Conservation (phyloP, 2,888 invertebrate genomes). For the Macrosoma leucophasiata region DNA sequence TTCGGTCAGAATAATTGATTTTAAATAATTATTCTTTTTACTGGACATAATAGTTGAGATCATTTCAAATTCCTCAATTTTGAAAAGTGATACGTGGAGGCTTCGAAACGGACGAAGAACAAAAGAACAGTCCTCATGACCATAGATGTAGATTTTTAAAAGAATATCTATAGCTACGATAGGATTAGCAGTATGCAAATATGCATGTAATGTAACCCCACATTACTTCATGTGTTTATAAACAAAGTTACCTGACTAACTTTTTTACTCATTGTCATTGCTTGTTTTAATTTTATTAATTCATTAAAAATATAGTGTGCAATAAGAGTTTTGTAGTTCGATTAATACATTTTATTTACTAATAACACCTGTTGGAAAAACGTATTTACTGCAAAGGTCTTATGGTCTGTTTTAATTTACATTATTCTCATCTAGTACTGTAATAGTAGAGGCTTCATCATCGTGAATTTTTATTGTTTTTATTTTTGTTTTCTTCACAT, state of each 20-base stretch:
- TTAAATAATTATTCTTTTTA: slow-evolving; percentile 19
- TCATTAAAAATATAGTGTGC: slow-evolving; percentile 8
- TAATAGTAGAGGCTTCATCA: slow-evolving; percentile 12
- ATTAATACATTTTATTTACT: background rate
- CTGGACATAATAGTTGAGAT: slow-evolving; percentile 30
- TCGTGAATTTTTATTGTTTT: slow-evolving; percentile 4
- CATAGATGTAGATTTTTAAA: slow-evolving; percentile 56
- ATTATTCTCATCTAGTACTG: no score
- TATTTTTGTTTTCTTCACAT: slow-evolving; percentile 6
- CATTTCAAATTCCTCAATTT: slow-evolving; percentile 61
- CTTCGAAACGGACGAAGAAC: slow-evolving; percentile 44
- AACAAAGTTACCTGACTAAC: slow-evolving; percentile 74
- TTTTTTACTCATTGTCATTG: slow-evolving; percentile 46
- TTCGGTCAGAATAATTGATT: slow-evolving; percentile 54
- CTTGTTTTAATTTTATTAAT: slow-evolving; percentile 32
- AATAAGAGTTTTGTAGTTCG: slow-evolving; percentile 20
- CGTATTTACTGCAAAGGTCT: slow-evolving; percentile 20
- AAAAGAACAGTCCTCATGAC: slow-evolving; percentile 74
- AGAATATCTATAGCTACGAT: slow-evolving; percentile 43
- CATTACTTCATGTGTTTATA: slow-evolving; percentile 74
- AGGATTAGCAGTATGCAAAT: slow-evolving; percentile 56
- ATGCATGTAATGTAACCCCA: slow-evolving; percentile 61
- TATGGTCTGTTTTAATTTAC: no score
- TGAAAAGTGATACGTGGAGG: slow-evolving; percentile 61
- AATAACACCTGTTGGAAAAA: slow-evolving; percentile 2